phyloP scores from a whole-genome alignment of 23 tunicate genomes.

The Ascidia mentula region DNA sequence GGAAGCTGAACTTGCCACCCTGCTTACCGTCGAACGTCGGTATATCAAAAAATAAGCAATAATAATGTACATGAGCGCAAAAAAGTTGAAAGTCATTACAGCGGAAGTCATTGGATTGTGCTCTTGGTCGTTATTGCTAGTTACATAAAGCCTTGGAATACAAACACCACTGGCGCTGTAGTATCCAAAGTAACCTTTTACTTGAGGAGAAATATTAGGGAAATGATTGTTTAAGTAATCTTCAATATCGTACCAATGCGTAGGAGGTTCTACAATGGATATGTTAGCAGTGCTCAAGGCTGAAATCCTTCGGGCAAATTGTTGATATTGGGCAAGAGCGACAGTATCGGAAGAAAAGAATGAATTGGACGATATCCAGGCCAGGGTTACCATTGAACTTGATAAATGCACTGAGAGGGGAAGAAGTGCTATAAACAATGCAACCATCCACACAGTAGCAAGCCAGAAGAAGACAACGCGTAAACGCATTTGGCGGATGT shows the following conservation, averaged over 20 bases:
- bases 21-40: background rate
- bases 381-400: slow-evolving; percentile 18
- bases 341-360: slow-evolving; percentile 18
- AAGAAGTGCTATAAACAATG: slow-evolving; percentile 18
- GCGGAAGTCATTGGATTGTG: background rate
- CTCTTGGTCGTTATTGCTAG: background rate
- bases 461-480: background rate
- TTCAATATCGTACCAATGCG: slow-evolving; percentile 1
- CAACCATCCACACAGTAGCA: slow-evolving; percentile 5
- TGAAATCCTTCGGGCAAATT: slow-evolving; percentile 21
- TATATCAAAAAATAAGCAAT: background rate
- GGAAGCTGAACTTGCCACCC: background rate
- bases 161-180: slow-evolving; percentile 44
- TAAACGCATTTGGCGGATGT: slow-evolving; percentile 14
- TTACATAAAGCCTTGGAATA: slow-evolving; percentile 28
- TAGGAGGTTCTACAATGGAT: background rate
- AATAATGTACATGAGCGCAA: background rate
- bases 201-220: slow-evolving; percentile 13
- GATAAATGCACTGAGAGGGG: slow-evolving; percentile 10
- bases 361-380: background rate
- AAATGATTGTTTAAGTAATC: background rate
- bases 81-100: background rate
- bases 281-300: background rate
- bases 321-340: background rate
- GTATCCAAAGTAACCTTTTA: slow-evolving; percentile 39